These are phyloP conservation scores for Xiphophorus hellerii DNA, from an alignment of 2,113 vertebrate genomes.

Conservation along the genomic window DNA sequence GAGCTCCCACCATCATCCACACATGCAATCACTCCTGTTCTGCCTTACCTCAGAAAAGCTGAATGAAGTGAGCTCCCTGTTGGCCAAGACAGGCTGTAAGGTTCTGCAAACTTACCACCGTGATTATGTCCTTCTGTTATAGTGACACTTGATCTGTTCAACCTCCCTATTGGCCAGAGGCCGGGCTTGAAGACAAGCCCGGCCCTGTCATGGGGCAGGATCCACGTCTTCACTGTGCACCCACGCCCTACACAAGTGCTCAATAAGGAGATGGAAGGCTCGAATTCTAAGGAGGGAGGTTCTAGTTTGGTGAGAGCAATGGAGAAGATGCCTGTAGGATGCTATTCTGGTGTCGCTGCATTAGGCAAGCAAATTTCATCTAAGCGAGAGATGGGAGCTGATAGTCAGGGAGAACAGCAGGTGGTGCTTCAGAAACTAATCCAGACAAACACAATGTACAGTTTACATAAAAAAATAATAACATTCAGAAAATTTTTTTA, in stretches of 20 bases:
- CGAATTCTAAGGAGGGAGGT: constrained; percentile 66
- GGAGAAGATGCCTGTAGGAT: constrained; percentile 68
- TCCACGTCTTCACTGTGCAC: constrained; percentile 69
- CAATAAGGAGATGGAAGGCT: constrained; percentile 81
- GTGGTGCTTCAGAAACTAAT: constrained; percentile 42
- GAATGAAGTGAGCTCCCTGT: constrained; percentile 85
- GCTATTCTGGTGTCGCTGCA: constrained; percentile 87
- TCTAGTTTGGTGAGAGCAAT: constrained; percentile 76
- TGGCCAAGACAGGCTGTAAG: constrained; percentile 80
- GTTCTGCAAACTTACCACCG: constrained; percentile 80
- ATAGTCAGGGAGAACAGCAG: constrained; percentile 46
- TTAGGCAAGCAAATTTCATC: constrained; percentile 78
- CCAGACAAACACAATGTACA: constrained; percentile 6
- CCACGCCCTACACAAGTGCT: constrained; percentile 76
- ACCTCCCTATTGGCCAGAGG: constrained; percentile 82
- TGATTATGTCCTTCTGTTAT: constrained; percentile 87
- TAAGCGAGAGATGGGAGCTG: constrained; percentile 29
- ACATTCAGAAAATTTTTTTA: neutral
- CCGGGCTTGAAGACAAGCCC: constrained; percentile 44
- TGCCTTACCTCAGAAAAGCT: constrained; percentile 85
- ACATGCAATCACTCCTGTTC: constrained; percentile 39
- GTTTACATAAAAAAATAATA: neutral
- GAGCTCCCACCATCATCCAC: constrained; percentile 31
- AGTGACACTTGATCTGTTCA: constrained; percentile 86
- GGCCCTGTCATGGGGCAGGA: constrained; percentile 18